These are phyloP conservation scores for Monochamus saltuarius DNA, from an alignment of 1,140 invertebrate genomes.

Conservation along the genomic window DNA sequence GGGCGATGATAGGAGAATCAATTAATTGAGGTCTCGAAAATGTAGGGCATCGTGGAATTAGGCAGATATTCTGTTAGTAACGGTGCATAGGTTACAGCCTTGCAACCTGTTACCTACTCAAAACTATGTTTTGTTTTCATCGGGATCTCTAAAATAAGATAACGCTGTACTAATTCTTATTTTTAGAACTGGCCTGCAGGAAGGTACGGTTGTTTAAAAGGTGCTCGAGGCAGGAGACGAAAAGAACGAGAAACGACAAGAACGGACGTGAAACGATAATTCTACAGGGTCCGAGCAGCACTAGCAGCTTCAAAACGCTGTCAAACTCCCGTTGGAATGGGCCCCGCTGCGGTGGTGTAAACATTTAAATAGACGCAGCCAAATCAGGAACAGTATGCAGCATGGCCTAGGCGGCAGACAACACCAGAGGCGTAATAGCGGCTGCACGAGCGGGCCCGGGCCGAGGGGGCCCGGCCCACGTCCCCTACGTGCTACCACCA, in stretches of 20 bases:
- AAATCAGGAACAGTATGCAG: constrained; percentile 38
- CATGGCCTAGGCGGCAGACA: constrained; percentile 17
- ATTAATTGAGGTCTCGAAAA: too few relatives aligned
- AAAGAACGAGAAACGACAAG: background rate
- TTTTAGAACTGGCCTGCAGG: too few relatives aligned
- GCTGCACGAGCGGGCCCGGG: background rate
- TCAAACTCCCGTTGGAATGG: too few relatives aligned
- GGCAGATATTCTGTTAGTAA: too few relatives aligned
- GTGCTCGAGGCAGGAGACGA: background rate
- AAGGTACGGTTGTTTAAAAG: background rate
- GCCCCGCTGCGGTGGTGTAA: constrained; percentile 25
- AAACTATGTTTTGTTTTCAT: constrained; percentile 19
- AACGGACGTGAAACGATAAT: background rate
- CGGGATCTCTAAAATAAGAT: background rate
- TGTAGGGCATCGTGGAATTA: too few relatives aligned
- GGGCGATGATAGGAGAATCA: too few relatives aligned
- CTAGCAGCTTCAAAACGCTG: too few relatives aligned
- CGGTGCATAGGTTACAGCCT: background rate
- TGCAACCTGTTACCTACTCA: constrained; percentile 17
- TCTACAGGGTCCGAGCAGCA: too few relatives aligned
- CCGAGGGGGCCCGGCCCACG: constrained; percentile 7
- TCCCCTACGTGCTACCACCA: background rate
- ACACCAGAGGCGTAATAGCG: constrained; percentile 8
- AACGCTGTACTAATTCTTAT: too few relatives aligned
- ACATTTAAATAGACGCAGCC: constrained; percentile 43